Conservation (phyloP, 2,797 vertebrate species). For the Cyprinodon diabolis region DNA sequence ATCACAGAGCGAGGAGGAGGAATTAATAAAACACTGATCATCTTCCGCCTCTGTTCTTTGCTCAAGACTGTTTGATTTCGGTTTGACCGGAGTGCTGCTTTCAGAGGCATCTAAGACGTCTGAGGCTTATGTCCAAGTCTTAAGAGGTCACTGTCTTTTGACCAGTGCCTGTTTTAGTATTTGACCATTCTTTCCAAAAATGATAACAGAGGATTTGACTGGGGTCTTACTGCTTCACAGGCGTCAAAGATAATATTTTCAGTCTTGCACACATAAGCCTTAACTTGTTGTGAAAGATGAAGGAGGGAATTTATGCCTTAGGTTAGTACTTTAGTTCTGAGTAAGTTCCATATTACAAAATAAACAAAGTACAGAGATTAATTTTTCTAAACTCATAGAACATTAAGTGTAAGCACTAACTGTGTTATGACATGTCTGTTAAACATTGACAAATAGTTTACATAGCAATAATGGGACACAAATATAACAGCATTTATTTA, state of each 20-base stretch:
- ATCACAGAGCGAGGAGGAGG: constrained; percentile 40
- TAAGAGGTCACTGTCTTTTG: not conserved
- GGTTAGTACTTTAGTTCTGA: not conserved
- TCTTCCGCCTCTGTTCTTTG: constrained; percentile 33
- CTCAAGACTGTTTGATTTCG: constrained; percentile 41
- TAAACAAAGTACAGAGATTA: not conserved
- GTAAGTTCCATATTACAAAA: not conserved
- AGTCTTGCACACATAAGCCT: constrained; percentile 10
- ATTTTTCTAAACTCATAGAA: not conserved
- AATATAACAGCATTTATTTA: constrained; percentile 16
- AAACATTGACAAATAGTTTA: not conserved
- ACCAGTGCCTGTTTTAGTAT: not conserved
- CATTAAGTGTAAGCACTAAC: not conserved
- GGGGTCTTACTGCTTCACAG: not conserved
- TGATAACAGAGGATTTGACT: no score
- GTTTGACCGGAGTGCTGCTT: constrained; percentile 21
- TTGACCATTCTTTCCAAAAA: not conserved
- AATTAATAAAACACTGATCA: constrained; percentile 30
- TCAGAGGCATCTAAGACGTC: not conserved
- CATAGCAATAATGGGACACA: not conserved
- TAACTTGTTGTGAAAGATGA: not conserved
- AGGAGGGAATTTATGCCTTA: not conserved
- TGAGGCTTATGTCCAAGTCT: not conserved
- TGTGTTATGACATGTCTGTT: not conserved
- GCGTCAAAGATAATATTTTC: not conserved